Base-by-base conservation (phyloP, 30 jellyfish, hydroid and myxozoan genomes). In the Turritopsis rubra region DNA sequence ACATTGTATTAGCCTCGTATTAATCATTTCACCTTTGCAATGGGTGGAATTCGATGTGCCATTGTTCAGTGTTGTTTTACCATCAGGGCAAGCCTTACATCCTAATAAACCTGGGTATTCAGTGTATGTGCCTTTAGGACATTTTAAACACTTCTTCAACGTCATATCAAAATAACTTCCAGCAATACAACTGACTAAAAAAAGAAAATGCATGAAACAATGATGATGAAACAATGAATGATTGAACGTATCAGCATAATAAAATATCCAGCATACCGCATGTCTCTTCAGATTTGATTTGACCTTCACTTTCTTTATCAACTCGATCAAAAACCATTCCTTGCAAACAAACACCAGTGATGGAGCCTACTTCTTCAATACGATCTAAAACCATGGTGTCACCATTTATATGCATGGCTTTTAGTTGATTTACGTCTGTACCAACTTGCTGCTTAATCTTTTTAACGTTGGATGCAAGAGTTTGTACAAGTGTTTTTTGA, bases 91-190 rank as follows among this genome's bases (percentile, higher is more conserved):
- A 21, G 85, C 60, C 1, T 91, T 66, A 75, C 99, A 94, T 25
- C 99, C 99, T 31, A 94, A 85, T 25, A 95, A 84, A 30, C 99
- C 99, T 8, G 96, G 90, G 28, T 84, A 72, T 25, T 79, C 93
- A 54, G 97, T 89, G 85, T 89, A 94, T 13, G 99, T 94, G 21
- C 97, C 97, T 60, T 90, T 86, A 1, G 97, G 97, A 84, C 99
- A 94, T 75, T 86, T 75, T 28, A 83, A 70, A 88, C 99, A 94
- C 53, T 79, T 70, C 65, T 79, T 66, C 24, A 54, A 80, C 0
- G 79, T 86, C 18, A 71, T 23, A 75, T 83, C 91, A 41, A 53
- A 94, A 72, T 94, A 94, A 52, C 84, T 89, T 9, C 99, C 99
- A 86, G 97, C 92, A 54, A 94, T 75, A 52, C 99, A 94, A 21